Base-by-base conservation (phyloP, 1,140 invertebrate species). In the Oryzaephilus surinamensis region DNA sequence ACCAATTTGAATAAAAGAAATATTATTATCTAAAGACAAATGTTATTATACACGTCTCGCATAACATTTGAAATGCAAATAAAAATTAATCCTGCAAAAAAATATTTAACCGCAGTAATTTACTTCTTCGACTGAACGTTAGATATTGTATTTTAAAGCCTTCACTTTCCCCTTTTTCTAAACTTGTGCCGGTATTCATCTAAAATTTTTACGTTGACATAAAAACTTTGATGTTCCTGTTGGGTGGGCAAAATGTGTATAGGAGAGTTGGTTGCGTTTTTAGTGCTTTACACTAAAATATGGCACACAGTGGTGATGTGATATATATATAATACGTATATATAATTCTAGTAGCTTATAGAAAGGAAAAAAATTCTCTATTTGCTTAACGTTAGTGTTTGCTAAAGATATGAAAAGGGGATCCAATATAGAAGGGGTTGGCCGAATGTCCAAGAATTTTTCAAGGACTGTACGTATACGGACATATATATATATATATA, bases 81-180 rank as follows among this genome's bases (percentile, higher is more conserved):
- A 17, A 30, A 20, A 28, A 38, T 38, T 38, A 38, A 38, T 27
- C 36, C 26, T 38, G 27, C 29, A 38, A 38, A 38, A 38, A 29
- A n/a, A n/a, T n/a, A 29, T 38, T 38, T 31, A 38, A 38, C 36
- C 36, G 36, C 36, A 38, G 36, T 38, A 37, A 37, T 37, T 37
- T 27, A 37, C 11, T 13, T 18, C 11, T 14, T n/a, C 27, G 27
- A 14, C 27, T n/a, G 15, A n/a, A 29, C n/a, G n/a, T n/a, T n/a
- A n/a, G n/a, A n/a, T n/a, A n/a, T n/a, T n/a, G n/a, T n/a, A n/a
- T n/a, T n/a, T 12, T 29, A 29, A 29, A 20, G 34, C 34, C 34
- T 14, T 27, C 34, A 21, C 26, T 37, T 18, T 37, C 18, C 16
- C 6, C 6, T 13, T 13, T n/a, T 16, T 21, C 26, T 37, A 37